Percentiles rank a stretch among this genome's conserved stretches.
Conservation (phyloP, 2,797 vertebrate genomes). For the Oreochromis mossambicus region DNA sequence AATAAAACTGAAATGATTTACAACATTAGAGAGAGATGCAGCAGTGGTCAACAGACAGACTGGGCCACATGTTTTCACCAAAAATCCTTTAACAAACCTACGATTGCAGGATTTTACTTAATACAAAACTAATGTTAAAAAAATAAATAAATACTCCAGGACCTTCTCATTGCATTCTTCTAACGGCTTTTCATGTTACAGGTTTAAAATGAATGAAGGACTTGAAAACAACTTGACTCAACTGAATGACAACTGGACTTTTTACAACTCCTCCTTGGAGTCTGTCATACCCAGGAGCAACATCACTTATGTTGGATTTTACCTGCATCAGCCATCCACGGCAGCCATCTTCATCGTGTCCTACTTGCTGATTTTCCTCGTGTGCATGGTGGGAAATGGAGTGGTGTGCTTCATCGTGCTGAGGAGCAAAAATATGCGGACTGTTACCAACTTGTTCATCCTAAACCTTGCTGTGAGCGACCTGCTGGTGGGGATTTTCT, state of each 20-base stretch:
- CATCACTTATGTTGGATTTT: slow-evolving; percentile 87
- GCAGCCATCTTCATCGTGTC: slow-evolving; percentile 86
- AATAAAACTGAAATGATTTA: not conserved
- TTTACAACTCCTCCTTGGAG: slow-evolving; percentile 48
- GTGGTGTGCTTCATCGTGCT: slow-evolving; percentile 86
- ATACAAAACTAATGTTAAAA: not conserved
- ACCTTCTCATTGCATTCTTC: not conserved
- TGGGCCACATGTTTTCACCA: not conserved
- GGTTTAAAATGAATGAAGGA: slow-evolving; percentile 70
- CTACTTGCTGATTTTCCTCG: slow-evolving; percentile 90
- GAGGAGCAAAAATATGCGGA: slow-evolving; percentile 85
- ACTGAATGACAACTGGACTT: slow-evolving; percentile 61
- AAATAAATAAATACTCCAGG: not conserved
- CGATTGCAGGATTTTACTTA: not conserved
- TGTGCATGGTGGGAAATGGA: slow-evolving; percentile 90
- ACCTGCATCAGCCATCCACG: slow-evolving; percentile 83
- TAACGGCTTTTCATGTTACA: slow-evolving; percentile 3
- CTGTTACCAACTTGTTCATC: slow-evolving; percentile 91
- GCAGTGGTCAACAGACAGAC: not conserved
- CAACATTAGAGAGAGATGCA: not conserved
- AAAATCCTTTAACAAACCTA: not conserved
- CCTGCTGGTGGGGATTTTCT: slow-evolving; percentile 92
- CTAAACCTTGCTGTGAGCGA: slow-evolving; percentile 91
- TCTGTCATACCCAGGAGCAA: slow-evolving; percentile 62
- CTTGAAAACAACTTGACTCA: slow-evolving; percentile 68